Evolutionary conservation across 2,113 vertebrate species (phyloP).

Genomic region (Amazona guildingii): DNA sequence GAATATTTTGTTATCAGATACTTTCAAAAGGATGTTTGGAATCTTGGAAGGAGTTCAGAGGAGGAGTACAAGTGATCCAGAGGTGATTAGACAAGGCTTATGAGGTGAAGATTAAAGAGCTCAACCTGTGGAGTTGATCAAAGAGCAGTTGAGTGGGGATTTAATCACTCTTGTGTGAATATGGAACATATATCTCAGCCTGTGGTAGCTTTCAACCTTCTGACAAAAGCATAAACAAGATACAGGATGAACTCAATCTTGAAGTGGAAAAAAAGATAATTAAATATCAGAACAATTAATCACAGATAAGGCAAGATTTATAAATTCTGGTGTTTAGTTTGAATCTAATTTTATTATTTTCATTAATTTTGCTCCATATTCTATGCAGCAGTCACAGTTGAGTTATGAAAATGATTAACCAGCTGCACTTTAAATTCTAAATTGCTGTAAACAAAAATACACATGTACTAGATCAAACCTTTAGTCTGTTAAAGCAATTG

Average conservation of each 20-base stretch:
- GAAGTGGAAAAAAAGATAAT: background rate
- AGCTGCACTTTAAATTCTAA: background rate
- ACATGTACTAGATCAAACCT: background rate
- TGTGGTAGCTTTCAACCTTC: background rate
- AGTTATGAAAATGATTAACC: background rate
- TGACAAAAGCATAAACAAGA: background rate
- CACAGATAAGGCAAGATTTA: background rate
- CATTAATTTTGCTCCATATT: background rate
- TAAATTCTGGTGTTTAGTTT: background rate
- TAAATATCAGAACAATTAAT: background rate
- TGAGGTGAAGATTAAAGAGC: slow-evolving; percentile 5
- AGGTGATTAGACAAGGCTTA: background rate
- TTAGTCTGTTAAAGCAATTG: background rate
- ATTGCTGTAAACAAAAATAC: background rate
- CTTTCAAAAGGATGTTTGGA: background rate
- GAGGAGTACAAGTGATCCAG: background rate
- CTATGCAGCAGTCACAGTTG: background rate
- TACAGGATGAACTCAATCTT: background rate
- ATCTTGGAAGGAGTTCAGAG: background rate
- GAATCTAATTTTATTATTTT: background rate
- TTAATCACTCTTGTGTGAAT: background rate
- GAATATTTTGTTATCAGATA: background rate
- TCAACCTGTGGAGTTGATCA: background rate
- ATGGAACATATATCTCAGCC: background rate
- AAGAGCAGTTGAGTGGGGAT: background rate